Evolutionary conservation across 30 jellyfish, hydroid and myxozoan genomes (phyloP), one percentile per base, ranked within the genome.

Genomic region (Hydractinia echinata): DNA sequence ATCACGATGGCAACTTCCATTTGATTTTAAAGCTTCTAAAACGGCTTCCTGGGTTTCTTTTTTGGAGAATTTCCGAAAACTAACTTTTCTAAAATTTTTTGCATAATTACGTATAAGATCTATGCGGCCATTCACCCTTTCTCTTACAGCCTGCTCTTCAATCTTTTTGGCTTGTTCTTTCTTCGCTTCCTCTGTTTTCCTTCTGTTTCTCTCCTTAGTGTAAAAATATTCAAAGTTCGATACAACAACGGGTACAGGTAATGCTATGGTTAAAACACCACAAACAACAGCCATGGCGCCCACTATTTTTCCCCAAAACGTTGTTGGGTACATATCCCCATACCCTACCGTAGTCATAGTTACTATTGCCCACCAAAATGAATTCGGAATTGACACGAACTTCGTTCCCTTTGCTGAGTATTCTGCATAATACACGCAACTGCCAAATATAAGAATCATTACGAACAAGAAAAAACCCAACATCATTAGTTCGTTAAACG

Each of bases 341-440:
- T 92, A 92, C 50, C 98, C 98, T 10, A 92, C 98, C 0, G 98
- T 92, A 56, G 98, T 86, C 98, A 92, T 92, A 20, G 98, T 92
- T 14, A 92, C 98, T 55, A 92, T 92, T 14, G 96, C 95, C 98
- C 98, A 92, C 98, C 98, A 92, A 84, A 92, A 92, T 7, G 98
- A 82, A 82, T 90, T 88, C 61, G 98, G 98, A 20, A 92, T 92
- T n/a, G 98, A 86, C 1, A 76, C 79, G 89, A 92, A 92, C 73
- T 86, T 86, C 49, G 95, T 92, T 20, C 90, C 94, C 50, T 71
- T 69, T 58, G 13, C 73, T 54, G 82, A 68, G 67, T 81, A 72
- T 76, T 92, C 98, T 21, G 98, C 98, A 69, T 86, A 92, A 81
- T 87, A 92, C 7, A 80, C 96, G 60, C 96, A 86, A 84, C 98